A percentile compares a stretch with the other conserved stretches of the same genome.
Evolutionary conservation across 2,113 vertebrate genomes (phyloP).

Genomic region (Thinocorus orbignyianus): DNA sequence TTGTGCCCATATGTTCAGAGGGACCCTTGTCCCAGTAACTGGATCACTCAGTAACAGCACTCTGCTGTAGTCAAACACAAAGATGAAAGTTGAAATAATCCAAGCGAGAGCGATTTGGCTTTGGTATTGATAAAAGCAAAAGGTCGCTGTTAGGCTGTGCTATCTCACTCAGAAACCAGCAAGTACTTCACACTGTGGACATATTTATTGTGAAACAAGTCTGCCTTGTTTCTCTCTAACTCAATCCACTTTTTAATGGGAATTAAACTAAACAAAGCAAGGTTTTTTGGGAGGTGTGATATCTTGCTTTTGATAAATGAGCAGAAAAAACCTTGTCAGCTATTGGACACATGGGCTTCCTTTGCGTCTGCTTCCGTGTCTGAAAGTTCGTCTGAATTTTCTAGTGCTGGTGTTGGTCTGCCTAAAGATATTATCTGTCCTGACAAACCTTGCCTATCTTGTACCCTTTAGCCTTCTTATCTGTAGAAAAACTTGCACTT

Average conservation of each 20-base stretch:
- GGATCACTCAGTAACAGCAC: neutral
- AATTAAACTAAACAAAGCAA: slow-evolving; percentile 8
- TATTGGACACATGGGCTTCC: neutral
- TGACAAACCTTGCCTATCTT: slow-evolving; percentile 34
- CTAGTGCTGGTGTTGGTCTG: neutral
- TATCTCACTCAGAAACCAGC: neutral
- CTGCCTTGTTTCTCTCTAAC: neutral
- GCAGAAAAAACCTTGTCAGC: neutral
- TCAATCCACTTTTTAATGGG: neutral
- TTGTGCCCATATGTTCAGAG: neutral
- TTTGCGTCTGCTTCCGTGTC: neutral
- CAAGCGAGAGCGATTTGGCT: neutral
- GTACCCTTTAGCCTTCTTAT: slow-evolving; percentile 25
- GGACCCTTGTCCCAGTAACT: neutral
- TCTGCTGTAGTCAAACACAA: neutral
- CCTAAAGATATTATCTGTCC: slow-evolving; percentile 38
- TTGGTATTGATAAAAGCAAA: neutral
- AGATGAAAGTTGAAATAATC: neutral
- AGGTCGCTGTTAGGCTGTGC: neutral
- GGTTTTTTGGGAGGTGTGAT: neutral
- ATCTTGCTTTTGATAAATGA: slow-evolving; percentile 15
- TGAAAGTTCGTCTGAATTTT: slow-evolving; percentile 18
- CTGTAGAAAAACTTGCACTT: neutral
- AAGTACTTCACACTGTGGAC: neutral
- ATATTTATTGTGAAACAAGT: neutral